phyloP scores from a whole-genome alignment of 1,140 invertebrate species.

The Myzus persicae region DNA sequence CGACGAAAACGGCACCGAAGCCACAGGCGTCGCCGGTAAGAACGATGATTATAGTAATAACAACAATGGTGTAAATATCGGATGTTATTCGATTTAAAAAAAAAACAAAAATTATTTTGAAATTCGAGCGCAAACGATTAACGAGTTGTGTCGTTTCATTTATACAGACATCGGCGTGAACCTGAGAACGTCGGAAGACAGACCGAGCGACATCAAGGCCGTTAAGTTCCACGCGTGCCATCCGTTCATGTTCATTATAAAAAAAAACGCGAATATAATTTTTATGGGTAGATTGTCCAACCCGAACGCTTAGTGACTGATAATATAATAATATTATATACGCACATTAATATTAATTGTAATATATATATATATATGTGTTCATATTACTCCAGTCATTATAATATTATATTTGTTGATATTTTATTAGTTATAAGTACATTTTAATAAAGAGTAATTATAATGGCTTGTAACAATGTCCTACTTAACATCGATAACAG shows the following conservation, averaged over 20 bases:
- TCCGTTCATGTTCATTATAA: slow-evolving; percentile 10
- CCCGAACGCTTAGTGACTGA: neutral
- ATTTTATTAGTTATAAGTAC: neutral
- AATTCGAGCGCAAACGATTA: neutral
- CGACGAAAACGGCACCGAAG: slow-evolving; percentile 14
- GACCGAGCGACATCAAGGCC: neutral
- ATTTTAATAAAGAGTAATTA: no score
- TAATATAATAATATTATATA: no score
- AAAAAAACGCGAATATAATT: neutral
- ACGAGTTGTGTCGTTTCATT: neutral
- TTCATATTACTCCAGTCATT: no score
- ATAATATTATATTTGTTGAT: no score
- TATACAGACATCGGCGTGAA: neutral
- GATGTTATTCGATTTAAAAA: neutral
- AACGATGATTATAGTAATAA: no score
- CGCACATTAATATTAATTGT: neutral
- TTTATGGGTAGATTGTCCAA: slow-evolving; percentile 29
- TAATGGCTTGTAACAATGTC: no score
- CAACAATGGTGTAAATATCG: neutral
- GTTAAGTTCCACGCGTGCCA: slow-evolving; percentile 24
- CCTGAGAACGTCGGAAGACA: no score
- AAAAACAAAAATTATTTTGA: no score
- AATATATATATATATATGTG: no score
- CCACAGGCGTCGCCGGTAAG: neutral
- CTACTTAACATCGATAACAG: no score